Conservation (phyloP, 2,888 invertebrate species). For the Leptinotarsa haldemani region DNA sequence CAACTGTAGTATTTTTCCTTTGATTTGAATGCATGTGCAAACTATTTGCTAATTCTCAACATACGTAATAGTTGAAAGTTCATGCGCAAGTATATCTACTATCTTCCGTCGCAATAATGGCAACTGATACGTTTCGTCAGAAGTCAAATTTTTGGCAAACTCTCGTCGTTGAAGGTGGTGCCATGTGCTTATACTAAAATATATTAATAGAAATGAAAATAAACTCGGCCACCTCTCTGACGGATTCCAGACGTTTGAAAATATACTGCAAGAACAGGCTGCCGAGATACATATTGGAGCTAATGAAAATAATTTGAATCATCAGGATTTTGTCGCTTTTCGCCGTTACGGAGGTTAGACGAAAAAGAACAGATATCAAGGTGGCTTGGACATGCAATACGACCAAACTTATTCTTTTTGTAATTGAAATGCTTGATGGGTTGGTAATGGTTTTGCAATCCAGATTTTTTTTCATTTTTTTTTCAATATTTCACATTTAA, state of each 20-base stretch:
- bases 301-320: neutral
- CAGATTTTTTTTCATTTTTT: no score
- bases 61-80: neutral
- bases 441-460: no score
- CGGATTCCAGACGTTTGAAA: constrained; percentile 53
- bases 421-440: no score
- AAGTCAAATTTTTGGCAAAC: constrained; percentile 52
- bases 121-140: constrained; percentile 38
- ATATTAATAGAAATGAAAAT: constrained; percentile 61
- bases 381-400: no score
- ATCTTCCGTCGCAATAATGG: constrained; percentile 7
- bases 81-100: neutral
- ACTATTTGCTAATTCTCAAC: neutral
- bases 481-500: no score
- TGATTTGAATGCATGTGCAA: constrained; percentile 1
- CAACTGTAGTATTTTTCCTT: neutral
- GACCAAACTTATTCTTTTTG: no score
- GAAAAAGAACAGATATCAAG: no score
- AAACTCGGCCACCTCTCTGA: constrained; percentile 58
- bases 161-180: constrained; percentile 45
- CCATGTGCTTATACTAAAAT: constrained; percentile 54
- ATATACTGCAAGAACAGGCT: neutral
- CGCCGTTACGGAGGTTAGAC: no score
- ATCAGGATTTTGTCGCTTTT: no score
- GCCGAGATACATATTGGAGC: neutral